A percentile compares a stretch with the other conserved stretches of the same genome.
Conservation (phyloP, 2,888 invertebrate species). For the Catocala fraxini region DNA sequence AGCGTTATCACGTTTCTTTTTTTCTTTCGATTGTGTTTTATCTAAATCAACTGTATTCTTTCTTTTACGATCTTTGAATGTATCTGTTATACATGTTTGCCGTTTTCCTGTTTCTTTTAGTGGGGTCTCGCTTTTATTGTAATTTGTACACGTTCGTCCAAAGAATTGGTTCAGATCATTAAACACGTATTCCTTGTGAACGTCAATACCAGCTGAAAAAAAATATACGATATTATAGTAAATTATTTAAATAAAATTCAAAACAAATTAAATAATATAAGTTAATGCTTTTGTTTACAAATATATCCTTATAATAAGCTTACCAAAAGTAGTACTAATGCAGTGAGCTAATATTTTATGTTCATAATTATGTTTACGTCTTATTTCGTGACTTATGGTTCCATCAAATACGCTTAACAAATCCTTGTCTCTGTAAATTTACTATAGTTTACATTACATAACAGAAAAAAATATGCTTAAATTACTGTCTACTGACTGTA, state of each 20-base stretch:
- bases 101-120: conserved; percentile 42
- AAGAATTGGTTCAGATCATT: conserved; percentile 56
- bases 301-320: conserved; percentile 21
- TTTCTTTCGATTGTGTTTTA: conserved; percentile 67
- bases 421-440: conserved; percentile 73
- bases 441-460: background rate
- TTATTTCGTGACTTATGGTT: conserved; percentile 74
- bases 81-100: conserved; percentile 63
- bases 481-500: too few species aligned
- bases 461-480: too few species aligned
- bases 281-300: too few species aligned
- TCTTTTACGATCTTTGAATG: conserved; percentile 70
- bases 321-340: conserved; percentile 88
- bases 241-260: background rate
- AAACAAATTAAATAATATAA: conserved; percentile 4
- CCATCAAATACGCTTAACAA: conserved; percentile 79
- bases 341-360: conserved; percentile 85
- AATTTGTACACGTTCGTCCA: conserved; percentile 3
- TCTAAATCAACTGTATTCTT: conserved; percentile 55
- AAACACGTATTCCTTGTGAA: conserved; percentile 70
- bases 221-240: conserved; percentile 5
- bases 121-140: conserved; percentile 15
- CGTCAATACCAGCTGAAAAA: conserved; percentile 86
- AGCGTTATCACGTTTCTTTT: conserved; percentile 70
- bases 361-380: conserved; percentile 70